phyloP scores from a whole-genome alignment of 1,140 invertebrate genomes.

The Telenomus remus region DNA sequence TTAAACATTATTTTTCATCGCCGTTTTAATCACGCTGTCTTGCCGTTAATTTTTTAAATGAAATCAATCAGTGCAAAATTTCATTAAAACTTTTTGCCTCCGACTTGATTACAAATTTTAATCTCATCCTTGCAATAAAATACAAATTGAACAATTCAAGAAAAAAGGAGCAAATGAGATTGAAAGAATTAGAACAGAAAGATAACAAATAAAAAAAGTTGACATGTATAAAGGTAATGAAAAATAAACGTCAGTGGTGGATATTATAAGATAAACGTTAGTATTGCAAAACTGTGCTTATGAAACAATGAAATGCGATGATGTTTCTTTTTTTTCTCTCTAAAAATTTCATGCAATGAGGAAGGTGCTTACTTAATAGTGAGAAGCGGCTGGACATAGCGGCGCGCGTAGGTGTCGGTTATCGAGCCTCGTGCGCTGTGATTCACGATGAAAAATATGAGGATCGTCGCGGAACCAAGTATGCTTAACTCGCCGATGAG shows the following conservation, averaged over 20 bases:
- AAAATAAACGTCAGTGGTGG: no score
- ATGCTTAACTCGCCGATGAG: conserved; percentile 80
- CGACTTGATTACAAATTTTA: no score
- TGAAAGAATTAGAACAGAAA: no score
- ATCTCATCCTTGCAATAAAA: no score
- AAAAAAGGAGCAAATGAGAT: no score
- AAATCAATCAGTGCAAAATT: no score
- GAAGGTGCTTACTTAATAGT: conserved; percentile 79
- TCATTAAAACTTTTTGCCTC: no score
- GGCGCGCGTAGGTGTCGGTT: conserved; percentile 80
- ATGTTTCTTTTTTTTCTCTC: conserved; percentile 17
- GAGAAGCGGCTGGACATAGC: conserved; percentile 80
- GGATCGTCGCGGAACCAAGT: conserved; percentile 78
- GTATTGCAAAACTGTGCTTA: conserved; percentile 18
- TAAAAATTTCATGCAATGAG: conserved; percentile 20
- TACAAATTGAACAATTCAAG: no score
- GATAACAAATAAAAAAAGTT: no score
- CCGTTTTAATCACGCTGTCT: no score
- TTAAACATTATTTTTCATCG: conserved; percentile 7
- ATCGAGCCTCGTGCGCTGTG: conserved; percentile 83
- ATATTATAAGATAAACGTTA: background rate
- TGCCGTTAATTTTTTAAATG: no score
- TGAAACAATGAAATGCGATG: conserved; percentile 34
- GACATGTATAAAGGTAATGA: no score
- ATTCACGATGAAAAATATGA: conserved; percentile 81